Percentiles rank a stretch among this genome's conserved stretches.
Conservation (phyloP, 2,113 vertebrate genomes). For the Dipodomys spectabilis region DNA sequence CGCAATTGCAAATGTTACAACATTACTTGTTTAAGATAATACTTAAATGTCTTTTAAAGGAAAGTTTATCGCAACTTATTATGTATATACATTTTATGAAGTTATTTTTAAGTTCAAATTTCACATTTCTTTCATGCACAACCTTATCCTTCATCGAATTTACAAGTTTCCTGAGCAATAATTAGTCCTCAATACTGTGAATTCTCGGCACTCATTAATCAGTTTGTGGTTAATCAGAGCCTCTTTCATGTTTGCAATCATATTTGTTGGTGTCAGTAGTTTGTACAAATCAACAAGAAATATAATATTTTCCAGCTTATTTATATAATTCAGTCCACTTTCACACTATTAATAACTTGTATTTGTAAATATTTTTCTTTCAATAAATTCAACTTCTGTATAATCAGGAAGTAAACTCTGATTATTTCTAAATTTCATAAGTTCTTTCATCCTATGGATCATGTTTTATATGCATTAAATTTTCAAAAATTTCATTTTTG, state of each 20-base stretch:
- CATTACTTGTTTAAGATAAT: no score
- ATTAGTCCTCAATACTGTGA: not conserved
- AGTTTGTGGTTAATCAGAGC: not conserved
- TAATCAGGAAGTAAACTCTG: constrained; percentile 5
- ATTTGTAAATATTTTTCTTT: not conserved
- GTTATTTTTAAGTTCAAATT: constrained; percentile 35
- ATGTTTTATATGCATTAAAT: not conserved
- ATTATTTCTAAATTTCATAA: constrained; percentile 46
- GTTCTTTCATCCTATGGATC: constrained; percentile 36
- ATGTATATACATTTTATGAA: constrained; percentile 1
- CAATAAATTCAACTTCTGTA: constrained; percentile 17
- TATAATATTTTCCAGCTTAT: not conserved
- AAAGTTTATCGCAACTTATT: not conserved
- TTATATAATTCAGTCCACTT: not conserved
- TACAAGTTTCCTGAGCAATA: not conserved
- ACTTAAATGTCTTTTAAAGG: not conserved
- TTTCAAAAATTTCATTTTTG: not conserved
- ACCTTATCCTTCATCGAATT: constrained; percentile 25
- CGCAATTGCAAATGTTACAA: not conserved
- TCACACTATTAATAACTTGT: constrained; percentile 16
- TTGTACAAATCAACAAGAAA: constrained; percentile 19
- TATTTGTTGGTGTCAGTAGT: not conserved
- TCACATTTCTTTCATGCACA: not conserved
- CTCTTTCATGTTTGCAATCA: not conserved
- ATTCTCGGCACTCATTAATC: not conserved